phyloP scores from a whole-genome alignment of 53 echinoderm and acorn worm species.

The Pentamera pediparva region DNA sequence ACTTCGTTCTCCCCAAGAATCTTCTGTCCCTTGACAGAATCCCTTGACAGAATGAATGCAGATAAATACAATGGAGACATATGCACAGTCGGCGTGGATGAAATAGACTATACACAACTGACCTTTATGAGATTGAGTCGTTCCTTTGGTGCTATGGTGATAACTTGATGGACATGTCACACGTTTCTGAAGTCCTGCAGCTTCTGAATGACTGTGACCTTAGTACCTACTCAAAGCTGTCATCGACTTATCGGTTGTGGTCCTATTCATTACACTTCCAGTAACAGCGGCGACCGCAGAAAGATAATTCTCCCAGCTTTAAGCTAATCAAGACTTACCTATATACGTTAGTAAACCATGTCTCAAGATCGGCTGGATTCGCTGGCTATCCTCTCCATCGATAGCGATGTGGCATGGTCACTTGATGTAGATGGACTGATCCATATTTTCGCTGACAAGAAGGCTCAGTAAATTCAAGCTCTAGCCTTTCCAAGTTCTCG shows the following conservation, averaged over 20 bases:
- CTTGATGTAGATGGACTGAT: no score
- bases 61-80: conserved; percentile 18
- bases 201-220: conserved; percentile 25
- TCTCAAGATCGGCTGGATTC: no score
- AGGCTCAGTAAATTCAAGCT: no score
- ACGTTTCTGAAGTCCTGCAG: conserved; percentile 14
- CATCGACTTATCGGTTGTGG: not conserved
- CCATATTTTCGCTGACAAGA: not conserved
- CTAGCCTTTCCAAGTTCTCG: no score
- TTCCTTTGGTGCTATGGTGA: conserved; percentile 23
- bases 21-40: conserved; percentile 7
- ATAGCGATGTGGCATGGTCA: no score
- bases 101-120: conserved; percentile 5
- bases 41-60: not conserved
- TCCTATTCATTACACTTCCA: conserved; percentile 19
- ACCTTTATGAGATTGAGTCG: conserved; percentile 21
- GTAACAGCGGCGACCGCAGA: conserved; percentile 21
- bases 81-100: conserved; percentile 25
- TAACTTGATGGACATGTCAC: conserved; percentile 13
- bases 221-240: conserved; percentile 7
- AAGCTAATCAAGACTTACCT: conserved; percentile 22
- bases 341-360: no score
- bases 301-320: conserved; percentile 29
- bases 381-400: no score
- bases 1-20: conserved; percentile 20